Percentiles rank a stretch among this genome's conserved stretches.
Evolutionary conservation across 2,888 invertebrate species (phyloP).

Genomic region (Selenia dentaria): DNA sequence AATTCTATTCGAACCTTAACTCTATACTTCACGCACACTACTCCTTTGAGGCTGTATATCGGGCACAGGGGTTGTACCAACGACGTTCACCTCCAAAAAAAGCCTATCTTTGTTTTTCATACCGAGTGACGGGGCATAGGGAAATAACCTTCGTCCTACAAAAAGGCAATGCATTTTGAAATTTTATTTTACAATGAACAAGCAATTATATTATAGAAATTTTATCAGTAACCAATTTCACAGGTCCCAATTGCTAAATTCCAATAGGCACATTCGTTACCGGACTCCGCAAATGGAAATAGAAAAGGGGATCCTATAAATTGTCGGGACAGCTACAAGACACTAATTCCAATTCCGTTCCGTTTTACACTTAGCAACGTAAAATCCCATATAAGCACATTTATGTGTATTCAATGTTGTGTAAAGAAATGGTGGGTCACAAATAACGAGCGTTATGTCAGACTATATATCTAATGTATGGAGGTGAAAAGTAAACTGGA

Average conservation of each 20-base stretch:
- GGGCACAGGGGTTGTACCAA: too few relatives aligned
- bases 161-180: too few relatives aligned
- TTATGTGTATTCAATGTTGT: constrained; percentile 27
- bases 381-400: constrained; percentile 31
- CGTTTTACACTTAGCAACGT: constrained; percentile 29
- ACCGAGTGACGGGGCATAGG: too few relatives aligned
- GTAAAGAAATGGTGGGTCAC: constrained; percentile 33
- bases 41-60: too few relatives aligned
- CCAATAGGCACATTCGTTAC: constrained; percentile 31
- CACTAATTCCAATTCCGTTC: constrained; percentile 32
- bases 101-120: too few relatives aligned
- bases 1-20: too few relatives aligned
- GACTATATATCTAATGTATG: constrained; percentile 41
- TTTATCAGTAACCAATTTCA: constrained; percentile 15
- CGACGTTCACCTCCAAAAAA: too few relatives aligned
- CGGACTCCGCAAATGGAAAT: constrained; percentile 31
- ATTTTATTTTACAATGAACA: too few relatives aligned
- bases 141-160: too few relatives aligned
- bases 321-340: constrained; percentile 35
- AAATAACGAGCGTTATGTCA: constrained; percentile 42
- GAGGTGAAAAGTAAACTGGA: constrained; percentile 50
- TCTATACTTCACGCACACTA: too few relatives aligned
- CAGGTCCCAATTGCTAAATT: constrained; percentile 26
- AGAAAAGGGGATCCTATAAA: constrained; percentile 36
- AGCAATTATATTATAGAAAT: too few relatives aligned